phyloP scores from a whole-genome alignment of 1,140 invertebrate species.

The Brachionus rotundiformis region DNA sequence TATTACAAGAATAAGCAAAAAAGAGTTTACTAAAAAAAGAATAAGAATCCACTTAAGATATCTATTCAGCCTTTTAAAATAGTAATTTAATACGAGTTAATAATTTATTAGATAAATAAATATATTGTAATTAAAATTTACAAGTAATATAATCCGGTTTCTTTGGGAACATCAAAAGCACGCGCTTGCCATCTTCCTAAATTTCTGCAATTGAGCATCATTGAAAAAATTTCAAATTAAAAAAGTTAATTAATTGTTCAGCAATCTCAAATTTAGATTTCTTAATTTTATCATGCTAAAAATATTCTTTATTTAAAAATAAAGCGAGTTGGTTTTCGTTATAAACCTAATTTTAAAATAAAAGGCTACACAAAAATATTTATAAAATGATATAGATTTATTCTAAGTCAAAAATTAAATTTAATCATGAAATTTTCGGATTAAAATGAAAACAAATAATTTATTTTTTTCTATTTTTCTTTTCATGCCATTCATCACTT shows the following conservation, averaged over 20 bases:
- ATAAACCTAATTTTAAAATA: background rate
- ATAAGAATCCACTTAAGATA: background rate
- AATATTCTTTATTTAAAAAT: no score
- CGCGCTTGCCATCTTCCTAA: background rate
- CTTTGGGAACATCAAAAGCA: background rate
- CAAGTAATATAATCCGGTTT: background rate
- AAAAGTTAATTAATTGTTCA: no score
- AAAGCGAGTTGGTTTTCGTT: no score
- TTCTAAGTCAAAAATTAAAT: background rate
- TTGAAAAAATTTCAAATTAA: background rate
- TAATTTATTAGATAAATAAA: no score
- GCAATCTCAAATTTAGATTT: no score
- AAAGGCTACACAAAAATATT: background rate
- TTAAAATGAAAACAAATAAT: background rate
- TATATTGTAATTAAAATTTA: background rate
- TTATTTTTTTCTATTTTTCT: conserved; percentile 11
- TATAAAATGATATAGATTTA: background rate
- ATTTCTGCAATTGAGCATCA: background rate
- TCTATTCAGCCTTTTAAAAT: conserved; percentile 1
- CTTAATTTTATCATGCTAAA: no score
- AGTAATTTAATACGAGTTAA: no score
- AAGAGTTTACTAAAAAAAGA: background rate
- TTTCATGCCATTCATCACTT: conserved; percentile 40
- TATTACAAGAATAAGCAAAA: background rate
- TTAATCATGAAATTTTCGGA: no score